These are phyloP conservation scores for Panthera leo DNA, from an alignment of 2,113 vertebrate species.

Conservation along the genomic window DNA sequence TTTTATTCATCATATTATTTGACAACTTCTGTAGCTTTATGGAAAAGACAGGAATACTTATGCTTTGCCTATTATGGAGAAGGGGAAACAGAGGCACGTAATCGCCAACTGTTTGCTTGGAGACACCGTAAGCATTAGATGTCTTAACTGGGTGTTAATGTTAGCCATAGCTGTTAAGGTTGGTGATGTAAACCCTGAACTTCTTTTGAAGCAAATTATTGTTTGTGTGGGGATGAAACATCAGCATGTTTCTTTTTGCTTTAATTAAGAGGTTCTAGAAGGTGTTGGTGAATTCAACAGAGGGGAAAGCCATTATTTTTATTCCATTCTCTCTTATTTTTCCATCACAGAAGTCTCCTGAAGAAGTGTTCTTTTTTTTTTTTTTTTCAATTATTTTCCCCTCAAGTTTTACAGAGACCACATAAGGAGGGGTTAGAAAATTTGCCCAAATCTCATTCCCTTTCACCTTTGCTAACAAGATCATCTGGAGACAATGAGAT, in stretches of 20 bases:
- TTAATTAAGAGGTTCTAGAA: slow-evolving; percentile 36
- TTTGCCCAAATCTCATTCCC: neutral
- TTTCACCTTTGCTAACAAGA: neutral
- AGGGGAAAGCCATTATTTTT: neutral
- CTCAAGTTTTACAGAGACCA: neutral
- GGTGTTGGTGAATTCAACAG: neutral
- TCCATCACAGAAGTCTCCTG: neutral
- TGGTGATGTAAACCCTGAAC: neutral
- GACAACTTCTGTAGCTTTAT: neutral
- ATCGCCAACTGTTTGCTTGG: neutral
- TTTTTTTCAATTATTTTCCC: neutral
- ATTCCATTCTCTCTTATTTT: neutral
- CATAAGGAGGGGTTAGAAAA: neutral
- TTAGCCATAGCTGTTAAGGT: neutral
- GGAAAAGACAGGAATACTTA: neutral
- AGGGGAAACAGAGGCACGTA: neutral
- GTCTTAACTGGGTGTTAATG: neutral
- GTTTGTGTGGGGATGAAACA: neutral
- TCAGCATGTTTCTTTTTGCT: neutral
- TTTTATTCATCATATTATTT: neutral
- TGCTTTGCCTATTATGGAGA: neutral
- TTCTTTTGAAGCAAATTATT: slow-evolving; percentile 48
- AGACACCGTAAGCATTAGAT: neutral
- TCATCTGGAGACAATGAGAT: neutral
- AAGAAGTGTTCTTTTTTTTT: neutral